A percentile compares a stretch with the other conserved stretches of the same genome.
Evolutionary conservation across 2,888 invertebrate genomes (phyloP).

Genomic region (Steromphala cineraria): DNA sequence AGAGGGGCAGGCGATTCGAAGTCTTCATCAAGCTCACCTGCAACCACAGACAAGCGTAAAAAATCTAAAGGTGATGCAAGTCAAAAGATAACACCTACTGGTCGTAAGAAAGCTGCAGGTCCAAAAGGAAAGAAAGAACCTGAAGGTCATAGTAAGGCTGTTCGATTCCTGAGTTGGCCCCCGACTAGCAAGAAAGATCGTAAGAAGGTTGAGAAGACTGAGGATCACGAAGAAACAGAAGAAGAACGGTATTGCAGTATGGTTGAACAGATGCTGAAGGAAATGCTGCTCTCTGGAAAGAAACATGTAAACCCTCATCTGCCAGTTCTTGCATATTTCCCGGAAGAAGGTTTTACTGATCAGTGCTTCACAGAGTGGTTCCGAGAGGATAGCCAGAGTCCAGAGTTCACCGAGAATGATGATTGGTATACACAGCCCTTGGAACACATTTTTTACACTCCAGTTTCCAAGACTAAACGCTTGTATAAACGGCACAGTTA

Average conservation of each 20-base stretch:
- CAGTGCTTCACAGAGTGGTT: constrained; percentile 20
- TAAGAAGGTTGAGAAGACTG: not conserved
- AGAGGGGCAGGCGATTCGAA: not conserved
- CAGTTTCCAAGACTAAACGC: constrained; percentile 43
- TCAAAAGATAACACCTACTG: constrained; percentile 1
- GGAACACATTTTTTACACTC: constrained; percentile 49
- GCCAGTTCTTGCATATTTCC: constrained; percentile 1
- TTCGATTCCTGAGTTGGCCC: constrained; percentile 43
- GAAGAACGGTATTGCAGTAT: constrained; percentile 49
- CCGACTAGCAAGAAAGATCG: constrained; percentile 28
- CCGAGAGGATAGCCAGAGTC: constrained; percentile 46
- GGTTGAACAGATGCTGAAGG: constrained; percentile 56
- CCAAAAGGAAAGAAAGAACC: constrained; percentile 18
- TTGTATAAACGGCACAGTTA: constrained; percentile 60
- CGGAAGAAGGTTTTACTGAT: not conserved
- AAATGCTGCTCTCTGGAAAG: constrained; percentile 45
- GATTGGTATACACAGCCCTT: constrained; percentile 66
- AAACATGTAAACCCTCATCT: not conserved
- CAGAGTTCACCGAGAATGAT: constrained; percentile 60
- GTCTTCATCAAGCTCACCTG: not conserved
- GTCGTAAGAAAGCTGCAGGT: not conserved
- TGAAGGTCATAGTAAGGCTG: constrained; percentile 18
- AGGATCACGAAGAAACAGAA: constrained; percentile 3
- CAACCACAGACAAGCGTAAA: not conserved
- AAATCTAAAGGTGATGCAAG: not conserved